These are phyloP conservation scores for Cheilosia soror DNA, from an alignment of 2,888 invertebrate species.

Conservation along the genomic window DNA sequence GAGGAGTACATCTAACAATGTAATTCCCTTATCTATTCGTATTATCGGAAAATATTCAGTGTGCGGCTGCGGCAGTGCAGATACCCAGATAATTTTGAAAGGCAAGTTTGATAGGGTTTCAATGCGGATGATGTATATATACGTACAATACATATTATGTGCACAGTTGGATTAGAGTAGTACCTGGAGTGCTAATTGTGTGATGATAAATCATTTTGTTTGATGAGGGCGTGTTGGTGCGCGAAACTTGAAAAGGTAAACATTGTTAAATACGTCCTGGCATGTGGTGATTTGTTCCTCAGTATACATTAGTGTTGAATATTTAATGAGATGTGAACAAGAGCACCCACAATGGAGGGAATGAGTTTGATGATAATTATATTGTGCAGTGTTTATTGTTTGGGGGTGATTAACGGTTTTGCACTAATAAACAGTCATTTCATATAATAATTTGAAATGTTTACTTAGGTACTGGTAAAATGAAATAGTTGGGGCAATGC, in stretches of 20 bases:
- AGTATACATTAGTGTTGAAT: slow-evolving; percentile 39
- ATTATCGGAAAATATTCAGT: slow-evolving; percentile 26
- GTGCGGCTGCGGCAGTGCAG: slow-evolving; percentile 52
- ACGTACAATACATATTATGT: no score
- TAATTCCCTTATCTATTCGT: slow-evolving; percentile 59
- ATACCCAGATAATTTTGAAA: slow-evolving; percentile 50
- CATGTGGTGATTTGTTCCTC: slow-evolving; percentile 66
- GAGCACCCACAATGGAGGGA: background rate
- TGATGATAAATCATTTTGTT: slow-evolving; percentile 71
- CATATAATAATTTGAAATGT: background rate
- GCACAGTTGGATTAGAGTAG: slow-evolving; percentile 27
- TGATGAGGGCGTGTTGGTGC: slow-evolving; percentile 58
- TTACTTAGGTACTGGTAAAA: slow-evolving; percentile 8
- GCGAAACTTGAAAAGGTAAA: slow-evolving; percentile 66
- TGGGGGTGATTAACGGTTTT: slow-evolving; percentile 49
- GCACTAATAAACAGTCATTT: slow-evolving; percentile 49
- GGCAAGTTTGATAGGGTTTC: slow-evolving; percentile 12
- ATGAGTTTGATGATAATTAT: slow-evolving; percentile 23
- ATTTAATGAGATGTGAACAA: slow-evolving; percentile 38
- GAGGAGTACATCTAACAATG: slow-evolving; percentile 47
- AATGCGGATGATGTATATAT: background rate
- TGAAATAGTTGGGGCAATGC: background rate
- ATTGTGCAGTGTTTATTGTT: slow-evolving; percentile 34
- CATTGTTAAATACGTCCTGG: slow-evolving; percentile 62
- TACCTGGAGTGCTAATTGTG: slow-evolving; percentile 45